phyloP scores from a whole-genome alignment of 2,113 vertebrate species.

The Menura novaehollandiae region DNA sequence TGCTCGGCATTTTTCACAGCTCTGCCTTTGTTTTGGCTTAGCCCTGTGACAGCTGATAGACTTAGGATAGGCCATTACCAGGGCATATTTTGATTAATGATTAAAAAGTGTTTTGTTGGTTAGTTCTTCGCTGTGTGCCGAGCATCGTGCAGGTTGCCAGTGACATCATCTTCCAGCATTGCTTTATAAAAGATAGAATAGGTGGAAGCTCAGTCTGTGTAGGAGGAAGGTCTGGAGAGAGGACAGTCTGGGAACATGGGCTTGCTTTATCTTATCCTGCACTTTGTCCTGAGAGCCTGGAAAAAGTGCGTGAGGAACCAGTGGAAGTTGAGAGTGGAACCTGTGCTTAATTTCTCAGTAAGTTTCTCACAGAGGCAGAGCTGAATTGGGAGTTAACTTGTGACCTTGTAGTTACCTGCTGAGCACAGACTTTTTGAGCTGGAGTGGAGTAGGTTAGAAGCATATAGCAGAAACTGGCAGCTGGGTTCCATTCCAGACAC shows the following conservation, averaged over 20 bases:
- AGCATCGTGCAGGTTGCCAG: background rate
- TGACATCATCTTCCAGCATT: background rate
- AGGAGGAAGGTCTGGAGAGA: background rate
- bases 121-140: background rate
- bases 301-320: background rate
- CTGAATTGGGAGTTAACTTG: background rate
- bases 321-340: background rate
- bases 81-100: background rate
- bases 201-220: background rate
- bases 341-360: background rate
- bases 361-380: background rate
- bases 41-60: background rate
- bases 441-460: background rate
- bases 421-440: background rate
- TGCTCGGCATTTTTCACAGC: background rate
- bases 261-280: background rate
- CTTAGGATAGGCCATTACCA: background rate
- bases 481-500: background rate
- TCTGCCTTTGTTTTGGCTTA: background rate
- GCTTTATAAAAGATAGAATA: background rate
- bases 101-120: background rate
- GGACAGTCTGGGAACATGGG: fast-evolving
- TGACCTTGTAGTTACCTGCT: background rate
- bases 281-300: background rate
- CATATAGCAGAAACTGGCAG: background rate